Evolutionary conservation across 2,888 invertebrate genomes (phyloP).

Genomic region (Drosophila incognita): DNA sequence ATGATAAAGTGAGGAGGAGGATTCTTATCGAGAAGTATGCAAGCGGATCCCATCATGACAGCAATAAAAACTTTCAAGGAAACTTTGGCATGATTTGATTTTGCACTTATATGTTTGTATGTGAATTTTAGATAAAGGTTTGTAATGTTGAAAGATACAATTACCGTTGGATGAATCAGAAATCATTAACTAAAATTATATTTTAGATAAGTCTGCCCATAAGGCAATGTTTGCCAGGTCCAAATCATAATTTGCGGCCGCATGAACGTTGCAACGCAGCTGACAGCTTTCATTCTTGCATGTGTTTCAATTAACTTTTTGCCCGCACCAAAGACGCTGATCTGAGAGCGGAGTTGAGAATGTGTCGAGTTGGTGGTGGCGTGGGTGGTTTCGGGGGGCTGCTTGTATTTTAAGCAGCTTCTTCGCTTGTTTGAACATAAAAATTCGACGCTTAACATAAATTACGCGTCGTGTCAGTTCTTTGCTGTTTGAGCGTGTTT

Average conservation of each 20-base stretch:
- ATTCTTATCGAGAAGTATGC: not conserved
- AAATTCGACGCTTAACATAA: constrained; percentile 80
- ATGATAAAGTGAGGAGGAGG: not conserved
- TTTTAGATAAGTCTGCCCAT: not conserved
- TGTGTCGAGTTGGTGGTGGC: constrained; percentile 28
- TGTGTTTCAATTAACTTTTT: constrained; percentile 80
- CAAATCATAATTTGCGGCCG: constrained; percentile 19
- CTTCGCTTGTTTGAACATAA: constrained; percentile 79
- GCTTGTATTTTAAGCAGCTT: constrained; percentile 75
- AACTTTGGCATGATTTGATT: not conserved
- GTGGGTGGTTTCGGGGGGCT: constrained; percentile 13
- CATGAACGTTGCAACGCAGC: constrained; percentile 45
- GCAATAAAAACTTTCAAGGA: not conserved
- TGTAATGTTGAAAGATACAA: not conserved
- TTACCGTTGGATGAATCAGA: not conserved
- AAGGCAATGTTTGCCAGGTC: not conserved
- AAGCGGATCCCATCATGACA: not conserved
- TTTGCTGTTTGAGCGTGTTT: constrained; percentile 25
- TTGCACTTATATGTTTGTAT: not conserved
- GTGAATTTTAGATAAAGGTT: not conserved
- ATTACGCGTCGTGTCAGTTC: constrained; percentile 71
- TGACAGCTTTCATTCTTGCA: constrained; percentile 64
- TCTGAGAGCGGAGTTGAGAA: constrained; percentile 55
- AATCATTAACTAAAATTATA: not conserved
- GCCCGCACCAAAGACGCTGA: constrained; percentile 65